Percentiles rank a stretch among this genome's conserved stretches.
phyloP scores from a whole-genome alignment of 2,797 vertebrate species.

The Melanotaenia maccullochi region DNA sequence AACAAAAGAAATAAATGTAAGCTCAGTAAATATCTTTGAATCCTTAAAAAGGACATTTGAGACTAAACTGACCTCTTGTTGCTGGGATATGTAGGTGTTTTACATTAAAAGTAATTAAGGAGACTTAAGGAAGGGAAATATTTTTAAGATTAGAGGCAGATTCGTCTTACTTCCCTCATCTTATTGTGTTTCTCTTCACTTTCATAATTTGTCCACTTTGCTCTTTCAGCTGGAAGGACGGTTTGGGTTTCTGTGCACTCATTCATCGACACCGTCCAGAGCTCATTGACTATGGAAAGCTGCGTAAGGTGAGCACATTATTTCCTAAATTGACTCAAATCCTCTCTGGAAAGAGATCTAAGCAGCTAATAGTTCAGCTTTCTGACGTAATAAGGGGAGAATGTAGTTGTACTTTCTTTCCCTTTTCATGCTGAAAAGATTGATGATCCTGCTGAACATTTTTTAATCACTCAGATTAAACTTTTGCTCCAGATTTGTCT shows the following conservation, averaged over 20 bases:
- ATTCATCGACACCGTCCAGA: conserved; percentile 99
- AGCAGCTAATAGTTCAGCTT: background rate
- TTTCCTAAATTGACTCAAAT: background rate
- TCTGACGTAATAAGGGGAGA: background rate
- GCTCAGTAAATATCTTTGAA: background rate
- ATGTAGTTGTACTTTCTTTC: background rate
- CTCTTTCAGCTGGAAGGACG: conserved; percentile 93
- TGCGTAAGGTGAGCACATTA: conserved; percentile 89
- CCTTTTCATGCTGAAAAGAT: background rate
- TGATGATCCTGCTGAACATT: background rate
- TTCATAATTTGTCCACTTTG: conserved; percentile 17
- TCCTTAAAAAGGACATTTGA: background rate
- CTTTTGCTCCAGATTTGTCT: background rate
- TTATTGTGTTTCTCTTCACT: conserved; percentile 17
- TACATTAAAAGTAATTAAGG: conserved; percentile 23
- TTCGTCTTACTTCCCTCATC: conserved; percentile 1
- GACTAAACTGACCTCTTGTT: background rate
- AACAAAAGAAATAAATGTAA: background rate
- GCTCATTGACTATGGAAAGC: conserved; percentile 96
- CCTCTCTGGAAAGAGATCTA: background rate
- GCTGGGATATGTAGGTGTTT: conserved; percentile 13
- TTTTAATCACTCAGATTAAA: background rate
- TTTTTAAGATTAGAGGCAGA: conserved; percentile 27
- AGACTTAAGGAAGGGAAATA: conserved; percentile 9
- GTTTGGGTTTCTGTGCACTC: conserved; percentile 97